Evolutionary conservation across 1,140 invertebrate genomes (phyloP), one percentile per base, ranked within the genome.

Genomic region (Helicoverpa armigera): DNA sequence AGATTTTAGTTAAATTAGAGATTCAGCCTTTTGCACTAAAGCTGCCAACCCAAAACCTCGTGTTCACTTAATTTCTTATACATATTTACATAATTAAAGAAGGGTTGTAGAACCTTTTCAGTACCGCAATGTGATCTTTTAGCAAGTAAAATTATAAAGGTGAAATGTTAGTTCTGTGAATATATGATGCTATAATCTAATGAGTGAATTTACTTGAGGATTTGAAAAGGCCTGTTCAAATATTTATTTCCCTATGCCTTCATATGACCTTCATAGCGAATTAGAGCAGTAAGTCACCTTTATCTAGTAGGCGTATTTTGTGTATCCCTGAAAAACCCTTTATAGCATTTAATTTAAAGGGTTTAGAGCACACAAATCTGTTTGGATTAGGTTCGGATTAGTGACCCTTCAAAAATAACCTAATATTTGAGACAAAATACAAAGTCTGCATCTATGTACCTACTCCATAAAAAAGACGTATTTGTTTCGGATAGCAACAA

Each of bases 31-130:
- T 54, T 54, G 67, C 50, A 14, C 54, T 51, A 29, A 70, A 70
- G 54, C 29, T 31, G n/a, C 48, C 63, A 70, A 70, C 50, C 67
- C 67, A 70, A 50, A 70, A 29, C 48, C 18, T 51, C n/a, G 48
- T 69, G 54, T 70, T 70, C 14, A 31, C 67, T 70, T 53, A 53
- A 70, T 70, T 70, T 70, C 50, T 70, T 54, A 70, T 70, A 70
- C 50, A 70, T 70, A 70, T 70, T 70, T 70, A 53, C 18, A 10
- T 11, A 70, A 70, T 70, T 70, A 53, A 54, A 70, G 48, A 53
- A 31, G 67, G 50, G 50, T 53, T 13, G 48, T 11, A 29, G 9
- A 53, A 29, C 18, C 67, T 12, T 70, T 70, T 14, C 18, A n/a
- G 16, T 2, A 53, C 18, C 23, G 53, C 50, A 70, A 13, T 23